A percentile compares a stretch with the other conserved stretches of the same genome.
phyloP scores from a whole-genome alignment of 2,797 vertebrate genomes.

The Coluber constrictor region DNA sequence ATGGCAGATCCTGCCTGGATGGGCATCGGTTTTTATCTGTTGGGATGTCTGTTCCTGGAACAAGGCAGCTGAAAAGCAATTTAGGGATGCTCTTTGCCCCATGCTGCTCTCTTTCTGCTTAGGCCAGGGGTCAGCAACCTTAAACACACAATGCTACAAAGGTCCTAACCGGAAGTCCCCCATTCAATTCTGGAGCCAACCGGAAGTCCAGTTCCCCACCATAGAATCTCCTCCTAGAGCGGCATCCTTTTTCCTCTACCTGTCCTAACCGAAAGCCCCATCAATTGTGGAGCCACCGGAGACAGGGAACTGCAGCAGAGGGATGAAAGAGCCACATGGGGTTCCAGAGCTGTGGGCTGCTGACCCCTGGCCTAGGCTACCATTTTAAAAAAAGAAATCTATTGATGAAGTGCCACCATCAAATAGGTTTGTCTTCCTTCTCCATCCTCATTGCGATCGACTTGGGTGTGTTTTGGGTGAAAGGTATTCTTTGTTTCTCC shows the following conservation, averaged over 20 bases:
- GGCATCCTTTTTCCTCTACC: no score
- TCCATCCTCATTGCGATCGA: not conserved
- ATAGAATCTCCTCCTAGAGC: no score
- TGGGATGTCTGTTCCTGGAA: not conserved
- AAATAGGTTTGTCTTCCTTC: not conserved
- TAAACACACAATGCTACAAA: no score
- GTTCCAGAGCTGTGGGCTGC: no score
- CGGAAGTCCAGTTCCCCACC: no score
- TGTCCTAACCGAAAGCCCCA: no score
- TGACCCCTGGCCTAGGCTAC: no score
- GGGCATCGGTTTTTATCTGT: not conserved
- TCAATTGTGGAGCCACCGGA: no score
- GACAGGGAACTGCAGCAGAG: no score
- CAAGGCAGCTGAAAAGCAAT: not conserved
- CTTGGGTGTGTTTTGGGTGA: not conserved
- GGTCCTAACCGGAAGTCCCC: no score
- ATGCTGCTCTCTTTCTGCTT: not conserved
- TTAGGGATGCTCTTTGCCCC: not conserved
- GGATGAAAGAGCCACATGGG: no score
- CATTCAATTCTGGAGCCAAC: no score
- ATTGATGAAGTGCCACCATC: not conserved
- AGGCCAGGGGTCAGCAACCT: not conserved
- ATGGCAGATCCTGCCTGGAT: not conserved
- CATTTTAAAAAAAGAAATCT: not conserved
- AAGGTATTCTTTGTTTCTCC: not conserved